A percentile compares a stretch with the other conserved stretches of the same genome.
Evolutionary conservation across 2,797 vertebrate species (phyloP).

Genomic region (Smutsia temminckii): DNA sequence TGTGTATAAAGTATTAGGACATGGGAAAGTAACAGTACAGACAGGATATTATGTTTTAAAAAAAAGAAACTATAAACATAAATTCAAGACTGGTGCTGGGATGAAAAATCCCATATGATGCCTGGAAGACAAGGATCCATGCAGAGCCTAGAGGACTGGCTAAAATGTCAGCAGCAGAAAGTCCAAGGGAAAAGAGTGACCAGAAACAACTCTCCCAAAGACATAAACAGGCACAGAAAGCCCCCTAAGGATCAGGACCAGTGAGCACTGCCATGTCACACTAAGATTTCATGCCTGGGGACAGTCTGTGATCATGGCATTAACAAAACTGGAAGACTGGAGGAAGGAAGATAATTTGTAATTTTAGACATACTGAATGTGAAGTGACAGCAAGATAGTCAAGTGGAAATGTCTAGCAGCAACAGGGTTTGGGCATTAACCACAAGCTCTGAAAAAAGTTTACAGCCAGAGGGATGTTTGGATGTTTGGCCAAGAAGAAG

Average conservation of each 20-base stretch:
- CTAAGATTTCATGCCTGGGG: background rate
- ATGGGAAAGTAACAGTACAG: background rate
- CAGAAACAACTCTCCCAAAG: background rate
- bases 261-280: background rate
- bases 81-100: background rate
- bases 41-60: background rate
- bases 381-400: slow-evolving; percentile 4
- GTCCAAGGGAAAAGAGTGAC: background rate
- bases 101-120: background rate
- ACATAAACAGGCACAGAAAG: background rate
- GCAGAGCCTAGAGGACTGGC: background rate
- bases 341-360: background rate
- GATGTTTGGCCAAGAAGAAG: background rate
- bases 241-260: background rate
- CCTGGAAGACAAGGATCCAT: background rate
- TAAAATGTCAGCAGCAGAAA: background rate
- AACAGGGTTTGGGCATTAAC: background rate
- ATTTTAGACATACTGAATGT: background rate
- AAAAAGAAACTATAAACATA: background rate
- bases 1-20: slow-evolving; percentile 17
- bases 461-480: background rate
- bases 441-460: background rate
- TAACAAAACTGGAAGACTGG: background rate
- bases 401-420: background rate
- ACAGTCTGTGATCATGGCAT: background rate